Evolutionary conservation across 2,888 invertebrate species (phyloP).

Genomic region (Acanthosepion pharaonis): DNA sequence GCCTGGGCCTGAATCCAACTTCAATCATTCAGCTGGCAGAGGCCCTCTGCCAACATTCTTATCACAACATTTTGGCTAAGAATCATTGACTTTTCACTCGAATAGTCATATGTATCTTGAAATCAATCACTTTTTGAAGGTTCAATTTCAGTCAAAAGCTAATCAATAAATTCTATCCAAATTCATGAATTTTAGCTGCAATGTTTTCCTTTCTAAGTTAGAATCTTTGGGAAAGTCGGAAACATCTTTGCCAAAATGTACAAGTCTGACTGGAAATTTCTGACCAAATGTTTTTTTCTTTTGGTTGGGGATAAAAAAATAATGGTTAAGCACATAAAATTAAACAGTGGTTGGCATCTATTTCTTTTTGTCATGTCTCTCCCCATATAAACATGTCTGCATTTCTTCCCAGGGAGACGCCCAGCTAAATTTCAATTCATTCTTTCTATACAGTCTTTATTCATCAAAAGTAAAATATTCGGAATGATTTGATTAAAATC

Average conservation of each 20-base stretch:
- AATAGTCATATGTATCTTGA: background rate
- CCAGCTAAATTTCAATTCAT: background rate
- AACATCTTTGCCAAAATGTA: background rate
- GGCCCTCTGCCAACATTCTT: too few species aligned
- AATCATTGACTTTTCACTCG: background rate
- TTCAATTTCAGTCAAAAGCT: background rate
- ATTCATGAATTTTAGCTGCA: too few species aligned
- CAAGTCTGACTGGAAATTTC: background rate
- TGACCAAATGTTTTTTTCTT: background rate
- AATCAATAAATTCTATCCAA: too few species aligned
- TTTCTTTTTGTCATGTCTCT: background rate
- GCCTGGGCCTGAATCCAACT: too few species aligned
- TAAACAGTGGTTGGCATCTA: background rate
- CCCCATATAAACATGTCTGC: background rate
- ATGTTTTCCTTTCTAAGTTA: too few species aligned
- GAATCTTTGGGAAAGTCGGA: background rate
- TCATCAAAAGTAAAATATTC: background rate
- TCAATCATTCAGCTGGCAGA: too few species aligned
- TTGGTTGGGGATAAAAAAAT: background rate
- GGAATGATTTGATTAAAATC: background rate
- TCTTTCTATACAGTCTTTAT: background rate
- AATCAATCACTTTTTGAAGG: background rate
- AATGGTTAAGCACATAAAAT: background rate
- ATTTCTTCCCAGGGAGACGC: background rate
- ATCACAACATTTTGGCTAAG: background rate